Base-by-base conservation (phyloP, 2,113 vertebrate species). In the Mustela nigripes region DNA sequence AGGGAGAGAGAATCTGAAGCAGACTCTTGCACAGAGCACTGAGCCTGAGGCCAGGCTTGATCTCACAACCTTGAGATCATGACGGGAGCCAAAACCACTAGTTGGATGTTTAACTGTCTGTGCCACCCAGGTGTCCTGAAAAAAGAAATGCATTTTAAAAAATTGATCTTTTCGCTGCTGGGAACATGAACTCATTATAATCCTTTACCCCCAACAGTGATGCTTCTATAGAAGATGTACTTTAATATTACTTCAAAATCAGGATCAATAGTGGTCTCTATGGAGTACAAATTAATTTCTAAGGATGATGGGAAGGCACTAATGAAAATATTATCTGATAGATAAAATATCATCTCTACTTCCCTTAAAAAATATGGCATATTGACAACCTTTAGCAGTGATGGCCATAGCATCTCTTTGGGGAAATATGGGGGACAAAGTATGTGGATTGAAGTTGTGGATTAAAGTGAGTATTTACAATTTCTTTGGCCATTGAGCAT, bases 81-180 rank as follows among this genome's bases (percentile, higher is more conserved):
- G 71, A 39, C 21, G 2, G 5, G 10, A 42, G 71, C 71, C n/a
- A 10, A 39, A 36, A 21, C 67, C 67, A 69, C n/a, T 36, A 73
- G 71, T 73, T n/a, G n/a, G 21, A 39, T 24, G 10, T 39, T 73
- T 73, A 73, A 42, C 21, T 5, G 18, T 39, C 69, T 73, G 36
- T 24, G 21, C 36, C 71, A 39, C 71, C 71, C 21, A 39, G 36
- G 19, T 12, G 11, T 39, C 36, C 21, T n/a, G 63, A 36, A 21
- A 69, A 73, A 67, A 53, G 53, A 56, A 58, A 50, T 33, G 48
- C 58, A n/a, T 28, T 60, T 80, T 80, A 45, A 53, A n/a, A 89
- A 83, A 89, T n/a, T 93, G 39, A 89, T 89, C 39, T 80, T 78
- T 89, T 91, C 18, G 11, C 24, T 84, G 39, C 45, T 93, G 36